phyloP scores from a whole-genome alignment of 2,888 invertebrate genomes.

The Scaptomyza cyrtandrae region DNA sequence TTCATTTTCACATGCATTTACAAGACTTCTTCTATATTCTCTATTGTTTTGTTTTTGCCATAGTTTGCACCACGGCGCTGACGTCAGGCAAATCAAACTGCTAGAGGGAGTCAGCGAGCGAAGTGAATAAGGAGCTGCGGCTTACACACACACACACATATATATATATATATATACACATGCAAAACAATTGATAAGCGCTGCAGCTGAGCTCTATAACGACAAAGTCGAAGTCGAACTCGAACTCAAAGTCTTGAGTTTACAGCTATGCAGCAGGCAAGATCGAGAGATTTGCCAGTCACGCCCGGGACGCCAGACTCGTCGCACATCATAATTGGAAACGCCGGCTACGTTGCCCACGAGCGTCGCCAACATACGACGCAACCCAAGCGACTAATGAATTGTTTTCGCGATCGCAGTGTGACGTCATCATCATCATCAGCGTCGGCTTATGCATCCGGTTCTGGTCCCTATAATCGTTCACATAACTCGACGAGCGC shows the following conservation, averaged over 20 bases:
- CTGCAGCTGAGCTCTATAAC: neutral
- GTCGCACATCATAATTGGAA: conserved; percentile 73
- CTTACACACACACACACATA: conserved; percentile 3
- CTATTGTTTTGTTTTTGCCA: conserved; percentile 9
- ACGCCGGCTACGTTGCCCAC: conserved; percentile 73
- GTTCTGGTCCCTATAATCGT: conserved; percentile 63
- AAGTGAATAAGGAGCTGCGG: conserved; percentile 6
- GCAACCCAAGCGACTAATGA: conserved; percentile 77
- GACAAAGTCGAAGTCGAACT: conserved; percentile 17
- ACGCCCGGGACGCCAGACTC: conserved; percentile 70
- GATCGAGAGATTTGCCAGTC: conserved; percentile 51
- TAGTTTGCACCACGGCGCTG: conserved; percentile 33
- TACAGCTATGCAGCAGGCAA: conserved; percentile 29
- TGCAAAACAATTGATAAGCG: conserved; percentile 35
- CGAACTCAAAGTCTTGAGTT: neutral
- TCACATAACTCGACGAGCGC: conserved; percentile 53
- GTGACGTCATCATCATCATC: conserved; percentile 55
- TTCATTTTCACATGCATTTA: conserved; percentile 13
- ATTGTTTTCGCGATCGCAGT: conserved; percentile 82
- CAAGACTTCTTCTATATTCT: conserved; percentile 12
- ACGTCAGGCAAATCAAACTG: conserved; percentile 33
- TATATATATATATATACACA: neutral
- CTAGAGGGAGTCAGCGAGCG: neutral
- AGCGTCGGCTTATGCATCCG: conserved; percentile 8
- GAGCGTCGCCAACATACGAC: conserved; percentile 62